Conservation (phyloP, 1,140 invertebrate genomes). For the Bombus cullumanus region DNA sequence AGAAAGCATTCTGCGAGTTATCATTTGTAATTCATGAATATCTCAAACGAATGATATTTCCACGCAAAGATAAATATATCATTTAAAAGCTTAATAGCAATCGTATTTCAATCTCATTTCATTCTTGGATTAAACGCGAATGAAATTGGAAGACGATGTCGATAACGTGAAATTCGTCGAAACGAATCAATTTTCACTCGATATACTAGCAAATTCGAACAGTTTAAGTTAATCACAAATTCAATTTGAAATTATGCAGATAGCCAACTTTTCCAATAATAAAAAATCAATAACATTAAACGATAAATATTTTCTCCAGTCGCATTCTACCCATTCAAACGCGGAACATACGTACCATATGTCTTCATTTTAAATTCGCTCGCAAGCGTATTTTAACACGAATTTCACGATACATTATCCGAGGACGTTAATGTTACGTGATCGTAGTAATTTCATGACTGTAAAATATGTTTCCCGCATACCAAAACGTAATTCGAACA, state of each 20-base stretch:
- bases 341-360: background rate
- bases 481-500: background rate
- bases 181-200: background rate
- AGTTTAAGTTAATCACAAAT: conserved; percentile 1
- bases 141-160: background rate
- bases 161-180: background rate
- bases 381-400: background rate
- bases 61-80: too few species aligned
- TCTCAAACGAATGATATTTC: background rate
- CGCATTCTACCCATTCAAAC: background rate
- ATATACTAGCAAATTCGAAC: background rate
- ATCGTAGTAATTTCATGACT: background rate
- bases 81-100: background rate
- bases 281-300: background rate
- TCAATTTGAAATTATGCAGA: background rate
- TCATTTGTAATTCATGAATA: background rate
- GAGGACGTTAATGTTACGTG: too few species aligned
- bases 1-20: background rate
- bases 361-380: background rate
- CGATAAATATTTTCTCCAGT: background rate
- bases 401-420: background rate
- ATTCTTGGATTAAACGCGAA: background rate
- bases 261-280: too few species aligned
- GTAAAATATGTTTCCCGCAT: background rate
- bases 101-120: background rate